Evolutionary conservation across 1,140 invertebrate species (phyloP).

Genomic region (Ylistrum balloti): DNA sequence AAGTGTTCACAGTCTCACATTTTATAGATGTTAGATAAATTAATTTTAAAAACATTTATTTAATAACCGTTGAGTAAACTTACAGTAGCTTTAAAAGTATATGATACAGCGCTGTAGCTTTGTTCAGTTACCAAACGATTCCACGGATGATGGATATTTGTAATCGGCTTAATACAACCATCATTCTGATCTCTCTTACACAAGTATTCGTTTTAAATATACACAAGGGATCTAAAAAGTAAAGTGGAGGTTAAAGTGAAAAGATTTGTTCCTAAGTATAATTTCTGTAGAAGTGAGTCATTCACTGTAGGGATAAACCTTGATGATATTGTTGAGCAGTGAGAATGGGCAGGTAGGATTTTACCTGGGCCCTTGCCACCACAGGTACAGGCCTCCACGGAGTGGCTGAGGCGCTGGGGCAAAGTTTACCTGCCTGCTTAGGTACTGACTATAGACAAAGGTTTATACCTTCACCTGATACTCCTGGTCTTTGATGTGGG

Average conservation of each 20-base stretch:
- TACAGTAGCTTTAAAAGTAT: too few species aligned
- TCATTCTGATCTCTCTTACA: not conserved
- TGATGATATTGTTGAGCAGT: not conserved
- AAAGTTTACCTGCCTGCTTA: slow-evolving; percentile 43
- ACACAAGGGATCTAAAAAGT: not conserved
- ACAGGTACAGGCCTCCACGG: not conserved
- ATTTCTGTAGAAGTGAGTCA: not conserved
- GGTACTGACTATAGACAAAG: slow-evolving; percentile 38
- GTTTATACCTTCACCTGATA: slow-evolving; percentile 16
- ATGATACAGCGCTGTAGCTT: not conserved
- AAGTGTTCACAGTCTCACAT: not conserved
- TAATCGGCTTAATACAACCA: not conserved
- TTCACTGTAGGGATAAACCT: not conserved
- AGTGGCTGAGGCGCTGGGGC: slow-evolving; percentile 1
- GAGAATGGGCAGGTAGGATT: not conserved
- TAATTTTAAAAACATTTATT: not conserved
- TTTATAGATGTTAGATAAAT: not conserved
- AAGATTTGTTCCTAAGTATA: not conserved
- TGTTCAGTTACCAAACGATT: not conserved
- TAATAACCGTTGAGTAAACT: not conserved
- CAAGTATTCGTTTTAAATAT: not conserved
- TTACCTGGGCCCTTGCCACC: not conserved
- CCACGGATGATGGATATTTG: not conserved
- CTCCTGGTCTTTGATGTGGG: slow-evolving; percentile 43
- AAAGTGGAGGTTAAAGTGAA: not conserved